Evolutionary conservation across 2,113 vertebrate genomes (phyloP), one percentile per base, ranked within the genome.

Genomic region (Willisornis vidua): DNA sequence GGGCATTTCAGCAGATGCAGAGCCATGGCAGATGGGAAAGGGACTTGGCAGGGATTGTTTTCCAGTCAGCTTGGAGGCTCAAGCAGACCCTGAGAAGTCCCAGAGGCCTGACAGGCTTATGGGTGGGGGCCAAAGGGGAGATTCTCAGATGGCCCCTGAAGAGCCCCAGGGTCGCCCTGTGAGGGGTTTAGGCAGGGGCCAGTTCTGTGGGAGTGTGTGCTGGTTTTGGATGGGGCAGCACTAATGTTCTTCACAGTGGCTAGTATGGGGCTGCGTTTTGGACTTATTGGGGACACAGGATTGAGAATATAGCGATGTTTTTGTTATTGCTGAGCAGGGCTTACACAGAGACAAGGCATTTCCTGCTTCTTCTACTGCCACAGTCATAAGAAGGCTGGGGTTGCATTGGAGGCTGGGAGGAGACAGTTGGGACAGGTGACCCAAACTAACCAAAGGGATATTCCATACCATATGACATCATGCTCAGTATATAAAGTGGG

Each of bases 111-210:
- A n/a, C 43, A 78, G n/a, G 29, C 4, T 46, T 41, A 14, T 13
- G 19, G 15, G 2, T 11, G 7, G 10, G 24, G 7, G 5, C 5
- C 11, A 7, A 9, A 35, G 12, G 3, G 13, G 10, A 7, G 7
- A 19, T 46, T 43, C 37, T 63, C 43, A 37, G 20, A 6, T 33
- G 33, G 35, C 15, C 6, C 12, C 58, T 61, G 49, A 37, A 54
- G 26, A 61, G 12, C 35, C n/a, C 25, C 6, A 0, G 25, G 31
- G 22, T 3, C 0, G 11, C 13, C 4, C 14, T 19, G 18, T 22
- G 59, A 78, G 39, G 19, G 17, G 1, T 67, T 58, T 48, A 23
- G 81, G 26, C 39, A 48, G 17, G 8, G 16, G 17, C 10, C 3
- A 2, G 3, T 19, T 43, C 45, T 46, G 37, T 26, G 35, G 31